Base-by-base conservation (phyloP, 2,888 invertebrate species). In the Mesorhabditis belari region DNA sequence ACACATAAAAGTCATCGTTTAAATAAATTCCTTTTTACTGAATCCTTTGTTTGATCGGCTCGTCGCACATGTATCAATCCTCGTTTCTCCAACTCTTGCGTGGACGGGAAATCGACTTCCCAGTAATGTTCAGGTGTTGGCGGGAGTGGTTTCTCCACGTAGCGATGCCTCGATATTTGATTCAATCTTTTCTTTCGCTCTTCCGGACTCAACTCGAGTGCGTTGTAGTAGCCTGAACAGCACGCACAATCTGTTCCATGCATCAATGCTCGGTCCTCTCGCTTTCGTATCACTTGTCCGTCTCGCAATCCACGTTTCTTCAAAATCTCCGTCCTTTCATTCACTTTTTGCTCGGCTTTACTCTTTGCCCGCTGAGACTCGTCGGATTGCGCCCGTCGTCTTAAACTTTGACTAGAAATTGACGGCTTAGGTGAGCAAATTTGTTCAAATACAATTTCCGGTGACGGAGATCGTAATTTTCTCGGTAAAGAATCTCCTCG, bases 121-220 rank as follows among this genome's bases (percentile, higher is more conserved):
- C 75, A 75, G 58, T 73, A 75, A n/a, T 59, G 59, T 44, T 65
- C 66, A 1, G 75, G 75, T n/a, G 75, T 75, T n/a, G 66, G 63
- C 3, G 70, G 68, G 25, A 67, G 65, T 17, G 67, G 58, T 23
- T 67, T 52, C 27, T 71, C 58, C 3, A 68, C 65, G 49, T 72
- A 74, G 3, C 73, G 69, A 58, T 76, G 76, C 1, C 71, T 61
- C n/a, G 62, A 61, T 27, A 76, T 74, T 65, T 69, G 59, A 35
- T 76, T 58, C 28, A 76, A 67, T 44, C 73, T 59, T 19, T 70
- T 60, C 29, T 62, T 56, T 49, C 67, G 67, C 21, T 64, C 70
- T 5, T 66, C 60, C 19, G 63, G 65, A 12, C 58, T 61, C 56
- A 75, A 66, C 6, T 60, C 67, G 28, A 74, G 57, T 21, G 64